phyloP scores from a whole-genome alignment of 1,140 invertebrate species.

The Zeugodacus cucurbitae region DNA sequence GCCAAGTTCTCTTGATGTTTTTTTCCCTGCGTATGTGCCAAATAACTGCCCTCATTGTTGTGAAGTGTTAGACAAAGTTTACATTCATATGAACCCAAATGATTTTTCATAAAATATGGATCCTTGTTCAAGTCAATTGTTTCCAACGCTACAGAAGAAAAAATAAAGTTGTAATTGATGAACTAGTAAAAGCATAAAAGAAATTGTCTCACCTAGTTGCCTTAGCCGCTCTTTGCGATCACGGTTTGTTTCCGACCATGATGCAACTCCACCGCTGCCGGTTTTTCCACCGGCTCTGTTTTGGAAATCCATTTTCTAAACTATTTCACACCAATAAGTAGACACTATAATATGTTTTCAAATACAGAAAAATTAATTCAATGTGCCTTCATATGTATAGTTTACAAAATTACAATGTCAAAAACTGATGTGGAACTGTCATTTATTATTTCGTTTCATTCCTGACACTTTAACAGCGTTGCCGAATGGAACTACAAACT shows the following conservation, averaged over 20 bases:
- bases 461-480: not conserved
- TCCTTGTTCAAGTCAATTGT: conserved; percentile 99
- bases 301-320: conserved; percentile 90
- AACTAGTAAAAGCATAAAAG: too few relatives aligned
- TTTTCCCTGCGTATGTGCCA: conserved; percentile 99
- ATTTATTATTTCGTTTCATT: not conserved
- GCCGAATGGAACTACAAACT: not conserved
- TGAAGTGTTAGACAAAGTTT: conserved; percentile 98
- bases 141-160: conserved; percentile 78
- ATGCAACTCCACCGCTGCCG: conserved; percentile 97
- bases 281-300: conserved; percentile 98
- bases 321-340: not conserved
- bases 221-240: conserved; percentile 95
- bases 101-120: conserved; percentile 99
- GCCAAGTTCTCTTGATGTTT: conserved; percentile 99
- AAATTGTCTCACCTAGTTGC: conserved; percentile 73
- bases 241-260: conserved; percentile 97
- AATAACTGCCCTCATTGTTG: conserved; percentile 99
- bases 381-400: not conserved
- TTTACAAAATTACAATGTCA: not conserved
- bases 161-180: not conserved
- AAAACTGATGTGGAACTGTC: not conserved
- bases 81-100: conserved; percentile 98
- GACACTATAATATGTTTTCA: not conserved
- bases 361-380: not conserved